Evolutionary conservation across 2,888 invertebrate genomes (phyloP), one percentile per base, ranked within the genome.

Genomic region (Aporophyla nigra): DNA sequence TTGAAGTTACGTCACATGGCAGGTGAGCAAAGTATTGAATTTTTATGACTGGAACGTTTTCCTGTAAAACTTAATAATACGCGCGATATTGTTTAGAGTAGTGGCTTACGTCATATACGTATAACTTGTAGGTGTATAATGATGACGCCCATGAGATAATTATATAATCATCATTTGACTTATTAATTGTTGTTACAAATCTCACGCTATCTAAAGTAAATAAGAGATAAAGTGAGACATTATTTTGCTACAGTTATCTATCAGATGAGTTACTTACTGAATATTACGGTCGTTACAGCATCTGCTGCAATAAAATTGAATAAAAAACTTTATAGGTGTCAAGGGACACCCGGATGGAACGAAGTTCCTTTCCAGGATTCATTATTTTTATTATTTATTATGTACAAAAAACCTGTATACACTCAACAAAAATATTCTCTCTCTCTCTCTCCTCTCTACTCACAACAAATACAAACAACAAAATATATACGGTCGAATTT

Each of bases 221-320:
- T 70, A 86, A 51, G 46, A 54, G 85, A 85, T 85, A 84, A 78
- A 51, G 19, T 67, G 66, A 71, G 56, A 72, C 70, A 70, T 61
- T 76, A 69, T 67, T 78, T 62, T 78, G 58, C 74, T 69, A 21
- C 46, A 75, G 82, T 87, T 89, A 90, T 87, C 87, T 78, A 73
- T 69, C 49, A 71, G 65, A 71, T 66, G 43, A 10, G 3, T 77
- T 73, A 24, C 19, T n/a, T 62, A 68, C 53, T 24, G 43, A 63
- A 46, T 59, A 19, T 59, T 43, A 74, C 43, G 56, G 46, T 56
- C 5, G 33, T 58, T 46, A 71, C 67, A 74, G 46, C 74, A 58
- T 66, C 27, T 49, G n/a, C n/a, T 46, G n/a, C 9, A 49, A 63
- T 58, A 1, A 51, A 81, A 33, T 61, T n/a, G 24, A 56, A 7